Percentiles rank a stretch among this genome's conserved stretches.
These are phyloP conservation scores for Horisme vitalbata DNA, from an alignment of 2,888 invertebrate genomes.

Conservation along the genomic window DNA sequence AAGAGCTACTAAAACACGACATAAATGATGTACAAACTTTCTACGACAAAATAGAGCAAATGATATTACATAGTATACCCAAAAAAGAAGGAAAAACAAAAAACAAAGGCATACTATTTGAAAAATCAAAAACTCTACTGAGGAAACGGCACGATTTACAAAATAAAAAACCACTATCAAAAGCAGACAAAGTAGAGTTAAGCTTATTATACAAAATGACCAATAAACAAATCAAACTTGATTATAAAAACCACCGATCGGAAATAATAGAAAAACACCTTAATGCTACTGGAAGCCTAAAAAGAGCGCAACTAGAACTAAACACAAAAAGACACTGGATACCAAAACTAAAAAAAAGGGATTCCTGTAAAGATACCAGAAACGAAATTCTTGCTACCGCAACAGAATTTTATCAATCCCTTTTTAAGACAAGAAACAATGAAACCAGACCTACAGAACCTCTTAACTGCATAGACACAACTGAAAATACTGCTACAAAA, in stretches of 20 bases:
- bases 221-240: neutral
- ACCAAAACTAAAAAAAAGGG: neutral
- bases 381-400: neutral
- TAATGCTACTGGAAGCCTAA: neutral
- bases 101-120: neutral
- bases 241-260: constrained; percentile 1
- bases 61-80: neutral
- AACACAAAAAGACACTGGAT: constrained; percentile 3
- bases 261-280: constrained; percentile 5
- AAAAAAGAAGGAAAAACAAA: neutral
- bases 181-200: constrained; percentile 1
- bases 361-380: neutral
- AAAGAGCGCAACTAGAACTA: constrained; percentile 4
- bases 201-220: neutral
- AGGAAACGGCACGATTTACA: constrained; percentile 3
- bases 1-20: neutral
- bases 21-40: neutral
- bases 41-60: neutral
- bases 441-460: no score
- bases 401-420: constrained; percentile 1
- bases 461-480: neutral
- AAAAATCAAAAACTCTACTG: constrained; percentile 1
- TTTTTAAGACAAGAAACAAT: neutral
- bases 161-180: neutral
- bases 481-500: neutral